These are phyloP conservation scores for Nyctibius bracteatus DNA, from an alignment of 2,113 vertebrate species.

Conservation along the genomic window DNA sequence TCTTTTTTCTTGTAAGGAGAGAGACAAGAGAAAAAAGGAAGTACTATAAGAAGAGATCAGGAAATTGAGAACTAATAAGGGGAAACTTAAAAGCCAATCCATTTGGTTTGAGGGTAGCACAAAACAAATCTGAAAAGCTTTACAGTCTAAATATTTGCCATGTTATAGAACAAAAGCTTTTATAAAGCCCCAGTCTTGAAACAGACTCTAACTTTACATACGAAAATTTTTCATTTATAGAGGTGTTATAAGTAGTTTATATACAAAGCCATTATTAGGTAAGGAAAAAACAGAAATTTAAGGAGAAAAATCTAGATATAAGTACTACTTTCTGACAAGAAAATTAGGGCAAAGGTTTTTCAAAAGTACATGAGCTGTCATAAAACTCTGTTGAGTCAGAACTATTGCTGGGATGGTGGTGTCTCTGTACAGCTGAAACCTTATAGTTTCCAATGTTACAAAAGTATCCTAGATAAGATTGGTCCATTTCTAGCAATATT, in stretches of 20 bases:
- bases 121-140: neutral
- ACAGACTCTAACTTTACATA: neutral
- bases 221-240: neutral
- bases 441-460: neutral
- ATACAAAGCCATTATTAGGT: neutral
- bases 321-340: neutral
- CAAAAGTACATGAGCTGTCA: neutral
- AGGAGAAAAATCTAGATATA: neutral
- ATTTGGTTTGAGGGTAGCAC: neutral
- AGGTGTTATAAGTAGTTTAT: neutral
- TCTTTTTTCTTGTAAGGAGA: neutral
- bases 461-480: neutral
- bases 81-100: neutral
- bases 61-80: neutral
- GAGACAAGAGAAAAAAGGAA: rapidly evolving
- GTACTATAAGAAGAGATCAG: neutral
- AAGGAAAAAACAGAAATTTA: neutral
- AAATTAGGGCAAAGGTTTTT: neutral
- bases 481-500: neutral
- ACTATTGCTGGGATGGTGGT: neutral
- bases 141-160: neutral
- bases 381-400: neutral
- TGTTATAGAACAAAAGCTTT: neutral
- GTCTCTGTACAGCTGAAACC: neutral
- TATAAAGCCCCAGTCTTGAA: neutral